Evolutionary conservation across 2,797 vertebrate genomes (phyloP), one percentile per base, ranked within the genome.

Genomic region (Helicolenus hilgendorfi): DNA sequence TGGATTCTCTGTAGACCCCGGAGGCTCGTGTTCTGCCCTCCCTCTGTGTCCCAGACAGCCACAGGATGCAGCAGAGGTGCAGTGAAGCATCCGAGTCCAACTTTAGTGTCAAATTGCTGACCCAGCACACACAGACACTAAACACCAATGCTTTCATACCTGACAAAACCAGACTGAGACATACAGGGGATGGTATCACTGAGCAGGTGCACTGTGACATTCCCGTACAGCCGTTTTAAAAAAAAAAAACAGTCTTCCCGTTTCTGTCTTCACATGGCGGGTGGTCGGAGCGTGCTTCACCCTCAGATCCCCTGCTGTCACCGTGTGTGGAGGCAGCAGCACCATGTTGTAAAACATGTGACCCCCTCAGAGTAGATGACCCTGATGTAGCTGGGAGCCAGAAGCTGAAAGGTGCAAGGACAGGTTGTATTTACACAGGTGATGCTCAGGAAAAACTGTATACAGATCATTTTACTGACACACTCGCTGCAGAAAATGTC

Each of bases 271-370:
- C 53, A 76, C 84, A 13, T n/a, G 55, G 69, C 73, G 18, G 84
- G 79, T 63, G 85, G 81, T 89, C 76, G 4, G 6, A 77, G 26
- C 31, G 26, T 63, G 78, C 71, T 86, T 73, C 72, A 20, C 68
- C 70, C 62, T 29, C 53, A 35, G 77, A 83, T 65, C 90, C 72
- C 91, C 92, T 59, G 87, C 82, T 83, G 89, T 88, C 75, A 27
- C 72, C 7, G 59, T 3, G 31, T 76, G 60, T 10, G 56, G 62
- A 81, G 55, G 75, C 87, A 83, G 85, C 29, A 14, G 77, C 88
- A 36, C n/a, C 84, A 26, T 53, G 78, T 58, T 86, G 89, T 95
- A 92, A 96, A 95, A 89, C 86, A 85, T 26, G 64, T 92, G 87
- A 93, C 92, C 93, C 58, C 60, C 58, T 82, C 69, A 45, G 27